A percentile compares a stretch with the other conserved stretches of the same genome.
phyloP scores from a whole-genome alignment of 2,113 vertebrate species.

The Tor tambroides region DNA sequence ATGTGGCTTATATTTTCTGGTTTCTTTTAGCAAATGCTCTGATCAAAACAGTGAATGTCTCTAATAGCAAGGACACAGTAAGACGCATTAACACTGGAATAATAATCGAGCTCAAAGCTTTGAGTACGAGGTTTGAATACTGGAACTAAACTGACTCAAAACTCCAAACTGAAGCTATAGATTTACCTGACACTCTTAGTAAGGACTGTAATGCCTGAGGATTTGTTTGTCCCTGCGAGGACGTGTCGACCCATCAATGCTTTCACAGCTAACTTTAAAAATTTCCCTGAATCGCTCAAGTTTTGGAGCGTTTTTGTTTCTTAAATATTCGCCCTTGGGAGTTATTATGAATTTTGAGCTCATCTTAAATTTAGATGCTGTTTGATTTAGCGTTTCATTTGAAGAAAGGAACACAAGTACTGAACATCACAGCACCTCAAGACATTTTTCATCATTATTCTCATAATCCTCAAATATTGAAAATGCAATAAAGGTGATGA shows the following conservation, averaged over 20 bases:
- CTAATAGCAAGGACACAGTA: neutral
- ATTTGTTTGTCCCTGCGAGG: neutral
- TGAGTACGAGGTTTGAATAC: neutral
- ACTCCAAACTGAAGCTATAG: neutral
- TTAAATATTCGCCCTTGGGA: conserved; percentile 29
- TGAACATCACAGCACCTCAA: neutral
- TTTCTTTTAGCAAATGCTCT: neutral
- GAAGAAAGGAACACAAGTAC: conserved; percentile 5
- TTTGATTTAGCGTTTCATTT: conserved; percentile 44
- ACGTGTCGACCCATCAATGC: neutral
- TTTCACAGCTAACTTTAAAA: neutral
- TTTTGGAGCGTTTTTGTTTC: conserved; percentile 20
- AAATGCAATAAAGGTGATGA: conserved; percentile 31
- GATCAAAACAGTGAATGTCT: neutral
- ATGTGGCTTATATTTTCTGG: neutral
- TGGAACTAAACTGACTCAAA: neutral
- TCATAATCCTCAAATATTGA: conserved; percentile 30
- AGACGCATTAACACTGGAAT: neutral
- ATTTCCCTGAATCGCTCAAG: neutral
- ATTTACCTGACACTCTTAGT: neutral
- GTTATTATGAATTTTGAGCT: conserved; percentile 31
- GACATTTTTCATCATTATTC: conserved; percentile 40
- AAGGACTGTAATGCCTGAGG: neutral
- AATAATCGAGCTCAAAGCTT: conserved; percentile 2
- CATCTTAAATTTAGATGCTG: neutral